Evolutionary conservation across 1,140 invertebrate genomes (phyloP), one percentile per base, ranked within the genome.

Genomic region (Lucilia sericata): DNA sequence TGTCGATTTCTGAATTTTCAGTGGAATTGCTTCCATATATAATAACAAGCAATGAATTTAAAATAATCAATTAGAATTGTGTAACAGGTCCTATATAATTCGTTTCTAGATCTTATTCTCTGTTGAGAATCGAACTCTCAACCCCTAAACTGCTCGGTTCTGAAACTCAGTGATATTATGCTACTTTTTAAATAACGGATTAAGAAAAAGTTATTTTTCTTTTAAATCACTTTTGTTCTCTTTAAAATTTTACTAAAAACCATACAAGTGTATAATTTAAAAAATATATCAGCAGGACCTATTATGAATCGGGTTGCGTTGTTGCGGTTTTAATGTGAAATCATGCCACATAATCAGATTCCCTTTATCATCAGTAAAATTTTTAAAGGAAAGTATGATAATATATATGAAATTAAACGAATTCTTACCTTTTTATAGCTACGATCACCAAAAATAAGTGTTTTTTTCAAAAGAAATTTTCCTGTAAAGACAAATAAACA

Each of bases 261-360:
- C 13, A 25, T 13, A 25, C n/a, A n/a, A n/a, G 5, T 8, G 25
- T 2, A 25, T 60, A n/a, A n/a, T 7, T 60, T n/a, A 1, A 0
- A 36, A 36, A 42, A 19, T n/a, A 4, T 10, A 49, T 90, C 88
- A 90, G 88, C 76, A 89, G 88, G 88, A 88, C 88, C 88, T 89
- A 90, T 88, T 89, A 83, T 83, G 60, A 60, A 70, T 75, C 55
- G 85, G 87, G 87, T 88, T 87, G 84, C 21, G 76, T 87, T 90
- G 87, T 89, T 90, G 88, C 88, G 88, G 88, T 86, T 80, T 80
- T 86, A 85, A 85, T 88, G 88, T 87, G 88, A 88, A 17, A 89
- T 90, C 88, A 90, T 88, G 76, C 75, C 88, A 88, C 88, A 89
- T 86, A 85, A 36, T 88, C 87, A 88, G 86, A 25, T 76, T 87